Conservation (phyloP, 2,888 invertebrate species). For the Scaptodrosophila latifasciaeformis region DNA sequence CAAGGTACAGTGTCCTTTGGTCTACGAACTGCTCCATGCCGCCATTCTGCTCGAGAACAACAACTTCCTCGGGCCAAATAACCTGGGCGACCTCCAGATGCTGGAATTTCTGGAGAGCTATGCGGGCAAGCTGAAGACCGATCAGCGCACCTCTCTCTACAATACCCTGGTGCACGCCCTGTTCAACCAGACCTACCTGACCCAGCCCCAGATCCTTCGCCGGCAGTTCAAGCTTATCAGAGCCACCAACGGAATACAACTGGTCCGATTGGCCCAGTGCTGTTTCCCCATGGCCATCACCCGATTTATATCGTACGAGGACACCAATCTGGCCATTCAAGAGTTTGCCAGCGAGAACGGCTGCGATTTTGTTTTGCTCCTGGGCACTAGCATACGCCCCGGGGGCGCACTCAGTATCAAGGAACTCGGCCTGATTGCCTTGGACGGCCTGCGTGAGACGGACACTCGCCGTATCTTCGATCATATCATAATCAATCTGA, state of each 20-base stretch:
- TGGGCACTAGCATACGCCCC: slow-evolving; percentile 26
- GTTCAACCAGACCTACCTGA: slow-evolving; percentile 26
- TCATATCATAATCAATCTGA: slow-evolving; percentile 39
- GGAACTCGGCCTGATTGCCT: slow-evolving; percentile 30
- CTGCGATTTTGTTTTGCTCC: slow-evolving; percentile 31
- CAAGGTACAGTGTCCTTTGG: slow-evolving; percentile 2
- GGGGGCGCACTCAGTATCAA: slow-evolving; percentile 17
- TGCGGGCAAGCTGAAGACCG: slow-evolving; percentile 4
- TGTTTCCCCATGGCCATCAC: slow-evolving; percentile 43
- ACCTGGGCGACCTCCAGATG: slow-evolving; percentile 27
- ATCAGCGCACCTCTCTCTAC: slow-evolving; percentile 18
- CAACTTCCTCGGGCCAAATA: slow-evolving; percentile 7
- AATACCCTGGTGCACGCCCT: slow-evolving; percentile 16
- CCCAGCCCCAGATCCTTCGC: slow-evolving; percentile 33
- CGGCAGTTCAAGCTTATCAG: slow-evolving; percentile 42
- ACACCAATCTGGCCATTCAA: slow-evolving; percentile 23
- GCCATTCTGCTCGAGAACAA: slow-evolving; percentile 28
- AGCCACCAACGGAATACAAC: slow-evolving; percentile 16
- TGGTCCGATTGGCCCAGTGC: slow-evolving; percentile 23
- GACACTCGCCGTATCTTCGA: slow-evolving; percentile 30
- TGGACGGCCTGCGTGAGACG: slow-evolving; percentile 13
- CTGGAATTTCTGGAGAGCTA: slow-evolving; percentile 19
- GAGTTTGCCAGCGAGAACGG: slow-evolving; percentile 24
- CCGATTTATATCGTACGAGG: slow-evolving; percentile 35
- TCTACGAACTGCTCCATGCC: slow-evolving; percentile 41